Percentiles rank a stretch among this genome's conserved stretches.
Evolutionary conservation across 2,888 invertebrate species (phyloP).

Genomic region (Trilocha varians): DNA sequence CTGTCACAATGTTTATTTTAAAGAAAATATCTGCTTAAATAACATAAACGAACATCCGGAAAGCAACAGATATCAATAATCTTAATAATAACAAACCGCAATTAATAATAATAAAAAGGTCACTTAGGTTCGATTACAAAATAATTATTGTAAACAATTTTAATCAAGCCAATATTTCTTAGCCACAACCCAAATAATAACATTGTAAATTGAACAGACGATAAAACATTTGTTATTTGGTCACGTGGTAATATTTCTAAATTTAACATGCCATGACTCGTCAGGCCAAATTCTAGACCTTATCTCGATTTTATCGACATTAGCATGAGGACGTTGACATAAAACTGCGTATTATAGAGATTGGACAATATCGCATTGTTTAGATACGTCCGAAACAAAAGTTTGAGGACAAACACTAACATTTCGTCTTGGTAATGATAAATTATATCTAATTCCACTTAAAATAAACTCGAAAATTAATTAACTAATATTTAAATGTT

Average conservation of each 20-base stretch:
- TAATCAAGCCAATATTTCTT: constrained; percentile 6
- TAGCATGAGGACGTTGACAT: constrained; percentile 4
- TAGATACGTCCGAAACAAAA: no score
- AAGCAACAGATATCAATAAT: constrained; percentile 40
- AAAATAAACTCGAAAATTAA: no score
- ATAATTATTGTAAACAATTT: constrained; percentile 8
- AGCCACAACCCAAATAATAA: background rate
- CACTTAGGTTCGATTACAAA: constrained; percentile 15
- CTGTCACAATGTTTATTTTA: no score
- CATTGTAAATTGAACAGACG: background rate
- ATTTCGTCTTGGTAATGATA: no score
- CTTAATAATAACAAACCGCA: constrained; percentile 15
- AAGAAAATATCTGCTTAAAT: no score
- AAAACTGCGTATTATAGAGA: constrained; percentile 1
- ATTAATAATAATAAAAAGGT: constrained; percentile 24
- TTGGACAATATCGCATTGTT: background rate
- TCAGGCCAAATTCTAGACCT: background rate
- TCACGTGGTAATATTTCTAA: background rate
- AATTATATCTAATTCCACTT: no score
- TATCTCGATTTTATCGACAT: constrained; percentile 4
- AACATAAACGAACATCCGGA: constrained; percentile 39
- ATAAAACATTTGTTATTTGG: background rate
- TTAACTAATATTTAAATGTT: no score
- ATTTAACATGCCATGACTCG: background rate
- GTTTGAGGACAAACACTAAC: no score